Evolutionary conservation across 2,888 invertebrate species (phyloP).

Genomic region (Chymomyza fuscimana): DNA sequence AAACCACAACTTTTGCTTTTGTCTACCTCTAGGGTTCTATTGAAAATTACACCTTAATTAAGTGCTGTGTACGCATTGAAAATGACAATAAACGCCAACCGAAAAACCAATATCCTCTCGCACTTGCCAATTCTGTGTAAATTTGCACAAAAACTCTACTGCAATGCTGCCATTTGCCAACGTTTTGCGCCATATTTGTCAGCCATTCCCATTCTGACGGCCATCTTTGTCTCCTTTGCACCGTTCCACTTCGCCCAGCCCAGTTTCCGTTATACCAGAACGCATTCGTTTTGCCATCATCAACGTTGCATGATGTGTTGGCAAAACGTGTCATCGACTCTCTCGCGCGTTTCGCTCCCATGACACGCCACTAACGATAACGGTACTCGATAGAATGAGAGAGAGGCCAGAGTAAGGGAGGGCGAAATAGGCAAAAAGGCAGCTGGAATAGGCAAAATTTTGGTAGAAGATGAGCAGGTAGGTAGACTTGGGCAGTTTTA

Average conservation of each 20-base stretch:
- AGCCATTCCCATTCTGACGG: conserved; percentile 35
- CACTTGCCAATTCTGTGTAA: conserved; percentile 42
- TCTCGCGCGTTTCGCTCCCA: conserved; percentile 22
- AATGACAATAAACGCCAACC: conserved; percentile 49
- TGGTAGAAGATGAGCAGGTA: neutral
- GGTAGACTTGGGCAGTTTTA: neutral
- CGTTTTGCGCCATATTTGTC: conserved; percentile 63
- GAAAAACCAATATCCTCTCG: conserved; percentile 49
- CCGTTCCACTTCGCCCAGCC: conserved; percentile 1
- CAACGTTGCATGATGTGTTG: conserved; percentile 64
- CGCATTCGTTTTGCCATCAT: conserved; percentile 61
- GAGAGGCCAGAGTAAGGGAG: neutral
- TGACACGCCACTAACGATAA: conserved; percentile 17
- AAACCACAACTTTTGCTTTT: neutral
- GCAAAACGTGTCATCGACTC: conserved; percentile 66
- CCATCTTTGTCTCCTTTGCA: conserved; percentile 19
- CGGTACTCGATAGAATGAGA: conserved; percentile 22
- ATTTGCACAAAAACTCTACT: conserved; percentile 62
- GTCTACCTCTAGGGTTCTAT: conserved; percentile 18
- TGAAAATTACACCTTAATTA: conserved; percentile 63
- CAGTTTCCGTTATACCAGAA: conserved; percentile 60
- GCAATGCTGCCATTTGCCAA: conserved; percentile 28
- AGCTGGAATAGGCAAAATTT: neutral
- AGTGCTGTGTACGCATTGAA: conserved; percentile 45
- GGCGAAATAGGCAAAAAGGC: neutral